These are phyloP conservation scores for Pseudococcus jackbeardsleyi DNA, from an alignment of 2,888 invertebrate genomes.

Conservation along the genomic window DNA sequence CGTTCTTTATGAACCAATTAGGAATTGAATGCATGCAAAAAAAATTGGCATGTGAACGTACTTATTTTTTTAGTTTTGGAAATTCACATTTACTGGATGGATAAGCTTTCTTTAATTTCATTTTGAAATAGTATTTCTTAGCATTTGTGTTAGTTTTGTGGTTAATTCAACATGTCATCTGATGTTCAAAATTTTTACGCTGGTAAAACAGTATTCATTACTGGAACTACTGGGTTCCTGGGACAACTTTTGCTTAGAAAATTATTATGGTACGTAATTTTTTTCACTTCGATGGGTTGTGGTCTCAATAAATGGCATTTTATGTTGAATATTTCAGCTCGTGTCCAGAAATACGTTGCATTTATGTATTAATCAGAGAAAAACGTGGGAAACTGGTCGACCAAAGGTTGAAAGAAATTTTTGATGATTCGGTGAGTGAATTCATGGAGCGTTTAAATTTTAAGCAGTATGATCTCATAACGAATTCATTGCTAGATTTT, in stretches of 20 bases:
- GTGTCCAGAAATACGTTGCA: slow-evolving; percentile 65
- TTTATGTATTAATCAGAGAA: slow-evolving; percentile 66
- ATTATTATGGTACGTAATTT: slow-evolving; percentile 48
- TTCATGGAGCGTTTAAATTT: no score
- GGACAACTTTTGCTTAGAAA: slow-evolving; percentile 51
- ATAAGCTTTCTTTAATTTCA: no score
- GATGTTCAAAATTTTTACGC: background rate
- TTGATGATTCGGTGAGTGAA: slow-evolving; percentile 63
- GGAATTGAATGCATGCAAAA: no score
- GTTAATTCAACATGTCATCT: background rate
- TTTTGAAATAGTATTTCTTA: background rate
- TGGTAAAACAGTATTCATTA: slow-evolving; percentile 34
- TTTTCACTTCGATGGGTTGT: no score
- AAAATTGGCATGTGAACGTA: no score
- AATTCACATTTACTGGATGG: no score
- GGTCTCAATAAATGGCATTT: no score
- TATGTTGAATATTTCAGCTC: slow-evolving; percentile 45
- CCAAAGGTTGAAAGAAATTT: slow-evolving; percentile 65
- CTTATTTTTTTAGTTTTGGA: no score
- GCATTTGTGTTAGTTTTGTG: background rate
- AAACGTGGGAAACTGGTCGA: slow-evolving; percentile 63
- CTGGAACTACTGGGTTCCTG: slow-evolving; percentile 56
- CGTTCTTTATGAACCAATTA: no score
- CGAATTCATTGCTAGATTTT: slow-evolving; percentile 60
- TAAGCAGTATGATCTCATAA: no score